Evolutionary conservation across 2,888 invertebrate species (phyloP).

Genomic region (Ligdia adustata): DNA sequence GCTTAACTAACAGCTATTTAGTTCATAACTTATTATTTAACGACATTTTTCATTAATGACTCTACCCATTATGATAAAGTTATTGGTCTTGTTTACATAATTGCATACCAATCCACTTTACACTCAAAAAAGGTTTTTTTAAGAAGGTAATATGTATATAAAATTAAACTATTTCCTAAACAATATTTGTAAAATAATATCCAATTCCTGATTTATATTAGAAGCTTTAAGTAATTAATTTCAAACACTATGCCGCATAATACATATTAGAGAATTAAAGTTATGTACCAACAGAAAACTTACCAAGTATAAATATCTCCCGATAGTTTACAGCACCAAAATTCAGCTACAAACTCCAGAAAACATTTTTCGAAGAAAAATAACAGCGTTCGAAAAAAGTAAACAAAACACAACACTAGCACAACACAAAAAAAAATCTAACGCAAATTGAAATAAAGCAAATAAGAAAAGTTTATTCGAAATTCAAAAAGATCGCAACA

Average conservation of each 20-base stretch:
- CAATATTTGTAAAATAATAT: no score
- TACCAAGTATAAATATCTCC: conserved; percentile 27
- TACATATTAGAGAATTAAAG: no score
- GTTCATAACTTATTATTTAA: conserved; percentile 12
- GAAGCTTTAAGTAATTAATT: no score
- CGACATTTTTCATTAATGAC: conserved; percentile 12
- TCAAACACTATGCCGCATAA: no score
- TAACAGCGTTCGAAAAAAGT: conserved; percentile 23
- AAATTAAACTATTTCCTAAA: no score
- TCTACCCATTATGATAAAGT: conserved; percentile 12
- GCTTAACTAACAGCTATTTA: conserved; percentile 2
- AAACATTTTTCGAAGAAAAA: conserved; percentile 29
- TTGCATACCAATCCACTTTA: no score
- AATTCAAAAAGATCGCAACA: conserved; percentile 6
- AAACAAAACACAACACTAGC: conserved; percentile 31
- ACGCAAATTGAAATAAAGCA: conserved; percentile 5
- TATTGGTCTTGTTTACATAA: conserved; percentile 5
- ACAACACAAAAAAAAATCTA: conserved; percentile 30
- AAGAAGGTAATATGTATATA: no score
- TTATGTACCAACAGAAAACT: neutral
- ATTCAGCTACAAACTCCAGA: conserved; percentile 20
- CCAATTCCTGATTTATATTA: no score
- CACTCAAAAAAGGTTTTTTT: no score
- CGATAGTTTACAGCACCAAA: conserved; percentile 18
- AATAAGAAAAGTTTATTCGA: conserved; percentile 1